Conservation (phyloP, 2,888 invertebrate genomes). For the Drosophila dives region DNA sequence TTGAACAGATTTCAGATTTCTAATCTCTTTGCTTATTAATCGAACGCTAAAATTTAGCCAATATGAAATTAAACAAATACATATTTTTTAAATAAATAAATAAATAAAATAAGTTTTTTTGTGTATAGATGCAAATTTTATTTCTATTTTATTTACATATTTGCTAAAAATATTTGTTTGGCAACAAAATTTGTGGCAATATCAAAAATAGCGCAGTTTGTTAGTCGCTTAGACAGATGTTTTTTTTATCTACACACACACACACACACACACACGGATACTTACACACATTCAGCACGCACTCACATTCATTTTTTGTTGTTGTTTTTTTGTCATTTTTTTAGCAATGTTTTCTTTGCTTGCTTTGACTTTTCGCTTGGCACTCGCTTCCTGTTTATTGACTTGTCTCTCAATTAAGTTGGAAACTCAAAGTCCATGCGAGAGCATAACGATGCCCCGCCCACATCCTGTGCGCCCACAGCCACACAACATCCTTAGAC, state of each 20-base stretch:
- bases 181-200: not conserved
- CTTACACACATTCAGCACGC: conserved; percentile 1
- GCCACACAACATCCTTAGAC: conserved; percentile 17
- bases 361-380: conserved; percentile 71
- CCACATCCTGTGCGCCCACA: not conserved
- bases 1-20: no score
- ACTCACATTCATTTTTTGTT: conserved; percentile 25
- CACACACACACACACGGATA: not conserved
- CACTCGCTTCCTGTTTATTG: conserved; percentile 78
- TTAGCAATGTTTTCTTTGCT: conserved; percentile 33
- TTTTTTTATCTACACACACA: conserved; percentile 2
- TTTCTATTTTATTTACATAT: not conserved
- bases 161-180: not conserved
- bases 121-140: not conserved
- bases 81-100: no score
- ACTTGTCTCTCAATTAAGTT: conserved; percentile 82
- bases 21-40: no score
- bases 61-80: no score
- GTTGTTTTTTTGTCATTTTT: conserved; percentile 3
- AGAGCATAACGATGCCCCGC: conserved; percentile 16
- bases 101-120: not conserved
- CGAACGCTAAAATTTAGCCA: no score
- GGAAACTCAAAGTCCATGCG: conserved; percentile 57
- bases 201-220: conserved; percentile 13
- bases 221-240: not conserved